Base-by-base conservation (phyloP, 92 coral and sea anemone species). In the Zoanthus gigantus region DNA sequence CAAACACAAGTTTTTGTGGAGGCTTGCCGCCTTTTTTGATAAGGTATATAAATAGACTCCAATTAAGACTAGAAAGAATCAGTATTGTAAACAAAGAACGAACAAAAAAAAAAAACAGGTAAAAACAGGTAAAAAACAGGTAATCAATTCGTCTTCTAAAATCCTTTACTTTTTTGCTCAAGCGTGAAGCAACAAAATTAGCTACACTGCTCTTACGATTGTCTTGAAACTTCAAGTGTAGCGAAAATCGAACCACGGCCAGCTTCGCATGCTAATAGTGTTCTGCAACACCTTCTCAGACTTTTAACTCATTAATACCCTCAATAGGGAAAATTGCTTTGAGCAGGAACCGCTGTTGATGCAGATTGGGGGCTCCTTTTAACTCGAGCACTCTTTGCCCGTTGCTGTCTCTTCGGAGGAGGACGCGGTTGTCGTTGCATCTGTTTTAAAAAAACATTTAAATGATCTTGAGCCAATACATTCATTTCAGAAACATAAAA, bases 351-450 rank as follows among this genome's bases (percentile, higher is more conserved):
- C 37, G n/a, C 86, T 56, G 90, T 86, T 2, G 86, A 77, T 16
- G 16, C 86, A 28, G 86, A 48, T 58, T 87, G 90, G 9, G 74
- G 86, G 75, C 67, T 78, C 18, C 90, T 77, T 78, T 78, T 65
- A 15, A 65, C 63, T 3, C 63, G 90, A 45, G 15, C 58, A 48
- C 63, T 71, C 15, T 86, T 32, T 32, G 78, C 31, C 46, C 87
- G 45, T 7, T 66, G 87, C 7, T 66, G 90, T 11, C 81, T 47
- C 76, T 42, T 52, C 23, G 42, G 47, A 45, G 90, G 78, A 74
- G 79, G 88, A 52, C 23, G 71, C 48, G 79, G 77, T 34, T 48
- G 58, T 17, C 68, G 79, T 32, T 84, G 85, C 30, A 29, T 71
- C 85, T 81, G 58, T 81, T 12, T 2, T 6, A 12, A 5, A 66